Conservation (phyloP, 2,113 vertebrate genomes). For the Myrmecobius fasciatus region DNA sequence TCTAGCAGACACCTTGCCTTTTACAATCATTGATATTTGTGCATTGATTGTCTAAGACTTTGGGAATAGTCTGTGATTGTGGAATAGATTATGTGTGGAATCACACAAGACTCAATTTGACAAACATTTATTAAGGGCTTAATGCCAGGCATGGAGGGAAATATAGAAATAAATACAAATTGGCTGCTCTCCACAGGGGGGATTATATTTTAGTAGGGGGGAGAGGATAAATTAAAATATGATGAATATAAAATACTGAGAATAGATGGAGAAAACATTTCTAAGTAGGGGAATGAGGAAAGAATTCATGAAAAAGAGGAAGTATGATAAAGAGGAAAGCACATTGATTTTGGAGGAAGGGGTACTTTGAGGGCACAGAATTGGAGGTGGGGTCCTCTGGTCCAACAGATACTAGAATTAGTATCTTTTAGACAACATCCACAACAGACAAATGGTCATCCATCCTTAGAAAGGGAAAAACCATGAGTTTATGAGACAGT, state of each 20-base stretch:
- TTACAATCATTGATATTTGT: background rate
- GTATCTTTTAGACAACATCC: background rate
- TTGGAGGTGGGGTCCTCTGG: background rate
- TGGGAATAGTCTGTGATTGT: background rate
- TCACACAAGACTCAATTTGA: background rate
- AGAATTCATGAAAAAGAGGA: background rate
- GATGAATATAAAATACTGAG: background rate
- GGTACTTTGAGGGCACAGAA: background rate
- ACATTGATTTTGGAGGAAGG: background rate
- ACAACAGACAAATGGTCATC: background rate
- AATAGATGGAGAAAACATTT: background rate
- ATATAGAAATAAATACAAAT: background rate
- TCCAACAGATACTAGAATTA: background rate
- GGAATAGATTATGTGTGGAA: background rate
- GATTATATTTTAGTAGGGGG: background rate
- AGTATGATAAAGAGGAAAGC: background rate
- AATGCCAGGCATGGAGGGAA: background rate
- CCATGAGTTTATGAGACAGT: background rate
- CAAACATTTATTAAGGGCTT: background rate
- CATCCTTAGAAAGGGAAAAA: background rate
- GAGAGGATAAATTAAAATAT: background rate
- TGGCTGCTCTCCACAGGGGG: background rate
- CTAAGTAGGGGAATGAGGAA: background rate
- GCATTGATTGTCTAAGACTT: background rate
- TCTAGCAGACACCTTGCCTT: background rate